Percentiles rank a stretch among this genome's conserved stretches.
Evolutionary conservation across 2,113 vertebrate species (phyloP).

Genomic region (Suricata suricatta): DNA sequence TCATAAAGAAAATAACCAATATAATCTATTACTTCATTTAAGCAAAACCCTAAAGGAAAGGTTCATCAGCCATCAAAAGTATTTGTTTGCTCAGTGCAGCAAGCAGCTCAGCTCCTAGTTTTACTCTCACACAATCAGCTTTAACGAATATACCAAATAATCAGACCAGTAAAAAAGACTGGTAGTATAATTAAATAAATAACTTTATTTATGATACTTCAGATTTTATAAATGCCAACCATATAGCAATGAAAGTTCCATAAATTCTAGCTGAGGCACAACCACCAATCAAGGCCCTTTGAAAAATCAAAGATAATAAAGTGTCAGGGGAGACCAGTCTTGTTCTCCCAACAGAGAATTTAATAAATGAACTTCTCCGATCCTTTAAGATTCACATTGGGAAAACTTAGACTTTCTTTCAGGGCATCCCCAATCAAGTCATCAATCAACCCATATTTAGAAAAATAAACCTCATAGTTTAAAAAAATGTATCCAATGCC

Average conservation of each 20-base stretch:
- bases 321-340: conserved; percentile 50
- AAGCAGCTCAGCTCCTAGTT: conserved; percentile 75
- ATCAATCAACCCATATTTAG: conserved; percentile 73
- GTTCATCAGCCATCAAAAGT: conserved; percentile 67
- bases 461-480: conserved; percentile 78
- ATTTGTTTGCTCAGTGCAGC: conserved; percentile 64
- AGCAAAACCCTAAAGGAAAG: conserved; percentile 53
- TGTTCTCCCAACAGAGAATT: conserved; percentile 73
- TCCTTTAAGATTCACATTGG: conserved; percentile 69
- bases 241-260: conserved; percentile 81
- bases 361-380: conserved; percentile 72
- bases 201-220: conserved; percentile 85
- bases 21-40: conserved; percentile 69
- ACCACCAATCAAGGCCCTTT: conserved; percentile 78
- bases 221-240: conserved; percentile 81
- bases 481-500: conserved; percentile 70
- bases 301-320: conserved; percentile 79
- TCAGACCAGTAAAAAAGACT: conserved; percentile 82
- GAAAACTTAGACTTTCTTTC: conserved; percentile 72
- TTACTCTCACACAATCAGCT: conserved; percentile 63
- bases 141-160: conserved; percentile 80
- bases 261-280: conserved; percentile 78
- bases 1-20: conserved; percentile 74
- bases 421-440: conserved; percentile 67
- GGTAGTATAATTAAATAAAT: conserved; percentile 85